These are phyloP conservation scores for Urosaurus nigricauda DNA, from an alignment of 2,797 vertebrate genomes.

Conservation along the genomic window DNA sequence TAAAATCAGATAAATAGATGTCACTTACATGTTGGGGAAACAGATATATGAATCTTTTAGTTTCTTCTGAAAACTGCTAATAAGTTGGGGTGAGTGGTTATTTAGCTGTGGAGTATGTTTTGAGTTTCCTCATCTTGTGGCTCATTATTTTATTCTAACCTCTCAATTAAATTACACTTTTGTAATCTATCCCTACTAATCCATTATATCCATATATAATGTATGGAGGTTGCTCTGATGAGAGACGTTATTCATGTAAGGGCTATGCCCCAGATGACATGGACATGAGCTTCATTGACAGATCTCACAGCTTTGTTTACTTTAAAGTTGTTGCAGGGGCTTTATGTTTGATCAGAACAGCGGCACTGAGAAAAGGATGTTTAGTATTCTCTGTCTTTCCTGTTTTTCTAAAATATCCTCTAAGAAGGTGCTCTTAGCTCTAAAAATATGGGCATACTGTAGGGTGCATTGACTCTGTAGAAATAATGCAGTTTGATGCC, in stretches of 20 bases:
- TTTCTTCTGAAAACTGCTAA: background rate
- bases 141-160: constrained; percentile 61
- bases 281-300: background rate
- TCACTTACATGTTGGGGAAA: background rate
- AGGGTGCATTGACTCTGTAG: background rate
- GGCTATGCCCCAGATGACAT: background rate
- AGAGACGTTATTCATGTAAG: constrained; percentile 22
- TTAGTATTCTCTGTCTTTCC: background rate
- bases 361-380: background rate
- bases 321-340: background rate
- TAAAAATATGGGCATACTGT: background rate
- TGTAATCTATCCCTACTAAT: constrained; percentile 44
- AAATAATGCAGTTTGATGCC: too few species aligned
- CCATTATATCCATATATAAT: constrained; percentile 56
- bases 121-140: constrained; percentile 1
- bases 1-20: background rate
- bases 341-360: background rate
- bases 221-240: constrained; percentile 42
- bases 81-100: background rate
- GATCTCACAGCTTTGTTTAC: background rate
- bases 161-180: constrained; percentile 55
- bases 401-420: background rate
- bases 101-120: constrained; percentile 51
- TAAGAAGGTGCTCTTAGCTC: background rate
- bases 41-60: background rate